Percentiles rank a stretch among this genome's conserved stretches.
These are phyloP conservation scores for Potamilus streckersoni DNA, from an alignment of 1,140 invertebrate species.

Conservation along the genomic window DNA sequence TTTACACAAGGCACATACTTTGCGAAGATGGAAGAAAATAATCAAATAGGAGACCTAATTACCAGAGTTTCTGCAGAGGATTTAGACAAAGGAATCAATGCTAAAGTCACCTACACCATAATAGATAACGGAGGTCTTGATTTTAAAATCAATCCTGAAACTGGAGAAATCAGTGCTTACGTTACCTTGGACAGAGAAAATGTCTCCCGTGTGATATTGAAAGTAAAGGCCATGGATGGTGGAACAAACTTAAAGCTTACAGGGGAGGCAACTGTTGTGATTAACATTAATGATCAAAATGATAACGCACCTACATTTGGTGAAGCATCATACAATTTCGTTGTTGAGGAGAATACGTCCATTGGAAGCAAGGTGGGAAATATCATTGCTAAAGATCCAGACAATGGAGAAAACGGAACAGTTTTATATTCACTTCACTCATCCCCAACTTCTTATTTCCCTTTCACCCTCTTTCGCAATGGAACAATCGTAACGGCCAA, in stretches of 20 bases:
- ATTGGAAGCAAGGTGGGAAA: constrained; percentile 85
- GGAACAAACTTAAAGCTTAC: constrained; percentile 82
- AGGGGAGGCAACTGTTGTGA: constrained; percentile 54
- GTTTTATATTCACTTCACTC: constrained; percentile 76
- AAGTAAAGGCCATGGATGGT: constrained; percentile 74
- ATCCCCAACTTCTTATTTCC: constrained; percentile 19
- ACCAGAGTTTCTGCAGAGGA: constrained; percentile 40
- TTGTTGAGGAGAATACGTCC: constrained; percentile 77
- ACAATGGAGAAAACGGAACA: constrained; percentile 88
- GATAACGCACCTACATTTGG: constrained; percentile 53
- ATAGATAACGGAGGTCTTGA: constrained; percentile 12
- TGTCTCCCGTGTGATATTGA: constrained; percentile 35
- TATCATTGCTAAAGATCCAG: constrained; percentile 87
- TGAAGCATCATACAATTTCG: constrained; percentile 39
- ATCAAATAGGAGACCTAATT: constrained; percentile 42
- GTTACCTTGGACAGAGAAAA: constrained; percentile 76
- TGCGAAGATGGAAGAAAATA: constrained; percentile 51
- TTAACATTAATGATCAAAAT: constrained; percentile 78
- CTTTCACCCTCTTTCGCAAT: constrained; percentile 36
- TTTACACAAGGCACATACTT: constrained; percentile 70
- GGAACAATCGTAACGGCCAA: constrained; percentile 75
- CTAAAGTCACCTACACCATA: constrained; percentile 38
- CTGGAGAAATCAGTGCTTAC: constrained; percentile 86
- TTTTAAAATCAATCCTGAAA: constrained; percentile 86
- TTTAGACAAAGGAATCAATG: constrained; percentile 69